Conservation (phyloP, 2,888 invertebrate genomes). For the Protodeltote pygarga region DNA sequence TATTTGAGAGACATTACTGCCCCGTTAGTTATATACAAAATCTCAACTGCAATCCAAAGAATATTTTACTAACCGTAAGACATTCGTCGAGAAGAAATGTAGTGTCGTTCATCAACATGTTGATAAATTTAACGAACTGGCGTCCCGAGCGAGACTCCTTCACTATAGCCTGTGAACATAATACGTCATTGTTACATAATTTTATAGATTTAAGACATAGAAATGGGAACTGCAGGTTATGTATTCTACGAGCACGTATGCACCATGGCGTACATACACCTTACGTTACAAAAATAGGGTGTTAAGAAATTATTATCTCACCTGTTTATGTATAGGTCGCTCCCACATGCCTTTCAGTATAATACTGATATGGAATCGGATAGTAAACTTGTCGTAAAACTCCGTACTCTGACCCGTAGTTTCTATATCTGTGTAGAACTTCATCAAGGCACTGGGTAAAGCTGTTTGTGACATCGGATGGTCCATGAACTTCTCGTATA, state of each 20-base stretch:
- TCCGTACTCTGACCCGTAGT: conserved; percentile 99
- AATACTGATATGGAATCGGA: conserved; percentile 98
- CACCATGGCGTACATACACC: background rate
- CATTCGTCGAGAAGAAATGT: conserved; percentile 99
- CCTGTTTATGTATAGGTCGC: conserved; percentile 92
- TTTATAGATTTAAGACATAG: background rate
- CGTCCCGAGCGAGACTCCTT: conserved; percentile 96
- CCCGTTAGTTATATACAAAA: too few species aligned
- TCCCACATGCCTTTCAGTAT: conserved; percentile 99
- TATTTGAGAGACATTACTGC: too few species aligned
- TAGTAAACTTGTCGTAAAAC: conserved; percentile 99
- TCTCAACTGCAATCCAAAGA: too few species aligned
- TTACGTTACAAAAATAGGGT: background rate
- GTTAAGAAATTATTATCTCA: conserved; percentile 39
- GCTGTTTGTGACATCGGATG: conserved; percentile 92
- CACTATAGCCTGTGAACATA: conserved; percentile 89
- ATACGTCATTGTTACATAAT: background rate
- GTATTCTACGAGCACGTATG: background rate
- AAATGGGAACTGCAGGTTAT: background rate
- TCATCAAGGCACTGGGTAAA: conserved; percentile 97
- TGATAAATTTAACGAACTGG: conserved; percentile 98
- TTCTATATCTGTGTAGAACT: conserved; percentile 99
- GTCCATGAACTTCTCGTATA: conserved; percentile 93
- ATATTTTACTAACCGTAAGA: conserved; percentile 70
- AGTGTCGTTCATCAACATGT: conserved; percentile 99